Evolutionary conservation across 92 coral and sea anemone genomes (phyloP), one percentile per base, ranked within the genome.

Genomic region (Plumapathes pennacea): DNA sequence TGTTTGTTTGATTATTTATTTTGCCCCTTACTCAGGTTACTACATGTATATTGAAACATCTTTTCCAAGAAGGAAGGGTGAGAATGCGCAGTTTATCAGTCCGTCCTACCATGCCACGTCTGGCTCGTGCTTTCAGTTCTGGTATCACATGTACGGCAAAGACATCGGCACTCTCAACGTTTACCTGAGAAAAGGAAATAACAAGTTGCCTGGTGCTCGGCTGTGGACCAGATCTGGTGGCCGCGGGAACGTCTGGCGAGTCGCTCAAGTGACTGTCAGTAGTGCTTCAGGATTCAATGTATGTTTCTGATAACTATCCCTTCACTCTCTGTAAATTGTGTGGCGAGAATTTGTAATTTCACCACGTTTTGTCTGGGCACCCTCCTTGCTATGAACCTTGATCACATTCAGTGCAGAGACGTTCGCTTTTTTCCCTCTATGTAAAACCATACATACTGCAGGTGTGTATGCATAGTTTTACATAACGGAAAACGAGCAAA

Each of bases 121-220:
- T 11, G 97, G 90, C 57, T 78, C 65, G 50, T 90, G 97, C 64
- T 90, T 86, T 72, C 82, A 57, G 44, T 82, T 90, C 57, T 90
- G 97, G 97, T 90, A 85, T 32, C 97, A 90, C 76, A 90, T 90
- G 97, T 85, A 81, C 54, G 97, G 97, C 21, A 55, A 18, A 18
- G 68, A 73, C 51, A 84, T 90, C 31, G 90, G 86, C 21, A 52
- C 78, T 20, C 67, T 90, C 1, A 85, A 82, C 28, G 67, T 86
- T 13, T 90, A 69, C 70, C 60, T 71, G 28, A 46, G 57, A 24
- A 27, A 25, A 5, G 60, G 46, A 25, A 24, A 31, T 8, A 52
- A 34, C 54, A 25, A 28, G 22, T 5, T 36, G 39, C 52, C 50
- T 45, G 56, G 69, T 29, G 36, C 32, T 33, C 72, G 64, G 28